A percentile compares a stretch with the other conserved stretches of the same genome.
Conservation (phyloP, 2,888 invertebrate genomes). For the Unio delphinus region DNA sequence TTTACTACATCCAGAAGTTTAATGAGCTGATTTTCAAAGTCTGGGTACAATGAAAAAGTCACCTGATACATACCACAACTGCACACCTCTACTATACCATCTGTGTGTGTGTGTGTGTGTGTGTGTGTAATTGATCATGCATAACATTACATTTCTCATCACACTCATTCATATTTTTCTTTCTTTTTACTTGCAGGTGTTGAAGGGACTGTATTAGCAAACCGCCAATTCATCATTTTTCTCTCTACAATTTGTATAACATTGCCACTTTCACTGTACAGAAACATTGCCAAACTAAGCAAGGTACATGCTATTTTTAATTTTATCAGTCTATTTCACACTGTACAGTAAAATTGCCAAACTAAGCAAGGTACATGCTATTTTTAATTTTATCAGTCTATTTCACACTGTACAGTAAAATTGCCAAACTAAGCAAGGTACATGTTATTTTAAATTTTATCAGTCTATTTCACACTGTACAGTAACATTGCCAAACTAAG, state of each 20-base stretch:
- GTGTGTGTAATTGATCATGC: no score
- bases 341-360: no score
- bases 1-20: no score
- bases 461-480: no score
- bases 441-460: constrained; percentile 8
- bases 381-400: no score
- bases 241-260: constrained; percentile 82
- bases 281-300: constrained; percentile 81
- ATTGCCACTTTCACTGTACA: constrained; percentile 84
- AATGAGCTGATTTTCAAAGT: no score
- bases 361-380: no score
- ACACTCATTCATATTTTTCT: constrained; percentile 58
- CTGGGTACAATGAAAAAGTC: no score
- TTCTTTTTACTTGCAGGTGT: constrained; percentile 73
- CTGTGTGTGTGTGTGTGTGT: no score
- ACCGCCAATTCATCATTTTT: constrained; percentile 23
- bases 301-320: constrained; percentile 72
- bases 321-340: background rate
- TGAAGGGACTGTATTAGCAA: constrained; percentile 16
- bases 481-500: constrained; percentile 80
- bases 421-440: constrained; percentile 80
- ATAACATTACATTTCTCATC: no score
- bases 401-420: constrained; percentile 81
- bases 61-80: no score
- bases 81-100: no score